Conservation (phyloP, 2,797 vertebrate species). For the Neosalanx taihuensis region DNA sequence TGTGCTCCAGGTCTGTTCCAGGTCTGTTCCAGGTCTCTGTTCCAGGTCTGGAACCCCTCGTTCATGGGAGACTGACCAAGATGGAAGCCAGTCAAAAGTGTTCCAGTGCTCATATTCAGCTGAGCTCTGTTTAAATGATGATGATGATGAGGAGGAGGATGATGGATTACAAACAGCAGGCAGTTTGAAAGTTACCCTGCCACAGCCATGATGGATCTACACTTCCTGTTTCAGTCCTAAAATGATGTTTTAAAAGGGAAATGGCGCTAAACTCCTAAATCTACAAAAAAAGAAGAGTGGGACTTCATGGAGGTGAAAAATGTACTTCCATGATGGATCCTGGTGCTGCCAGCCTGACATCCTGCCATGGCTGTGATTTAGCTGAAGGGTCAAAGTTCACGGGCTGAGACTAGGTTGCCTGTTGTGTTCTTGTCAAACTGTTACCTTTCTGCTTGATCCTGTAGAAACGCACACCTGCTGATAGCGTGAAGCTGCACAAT, state of each 20-base stretch:
- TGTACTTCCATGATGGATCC: neutral
- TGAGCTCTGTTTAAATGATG: neutral
- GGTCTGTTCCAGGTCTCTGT: neutral
- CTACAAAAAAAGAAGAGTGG: neutral
- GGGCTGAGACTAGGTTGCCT: neutral
- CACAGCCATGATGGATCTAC: neutral
- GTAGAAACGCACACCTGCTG: no score
- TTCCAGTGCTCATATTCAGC: neutral
- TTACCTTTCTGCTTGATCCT: no score
- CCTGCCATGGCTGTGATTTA: neutral
- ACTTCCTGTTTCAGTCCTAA: neutral
- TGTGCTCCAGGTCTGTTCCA: no score
- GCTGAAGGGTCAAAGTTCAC: neutral
- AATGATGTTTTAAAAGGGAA: neutral
- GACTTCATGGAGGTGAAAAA: neutral
- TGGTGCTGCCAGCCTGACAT: no score
- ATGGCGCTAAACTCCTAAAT: neutral
- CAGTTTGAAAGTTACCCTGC: neutral
- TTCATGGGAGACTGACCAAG: constrained; percentile 1
- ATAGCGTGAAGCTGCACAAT: no score
- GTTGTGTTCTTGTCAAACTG: neutral
- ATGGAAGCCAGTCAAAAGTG: neutral
- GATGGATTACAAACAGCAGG: neutral
- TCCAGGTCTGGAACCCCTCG: neutral
- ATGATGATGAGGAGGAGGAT: constrained; percentile 7